Base-by-base conservation (phyloP, 2,113 vertebrate genomes). In the Suncus etruscus region DNA sequence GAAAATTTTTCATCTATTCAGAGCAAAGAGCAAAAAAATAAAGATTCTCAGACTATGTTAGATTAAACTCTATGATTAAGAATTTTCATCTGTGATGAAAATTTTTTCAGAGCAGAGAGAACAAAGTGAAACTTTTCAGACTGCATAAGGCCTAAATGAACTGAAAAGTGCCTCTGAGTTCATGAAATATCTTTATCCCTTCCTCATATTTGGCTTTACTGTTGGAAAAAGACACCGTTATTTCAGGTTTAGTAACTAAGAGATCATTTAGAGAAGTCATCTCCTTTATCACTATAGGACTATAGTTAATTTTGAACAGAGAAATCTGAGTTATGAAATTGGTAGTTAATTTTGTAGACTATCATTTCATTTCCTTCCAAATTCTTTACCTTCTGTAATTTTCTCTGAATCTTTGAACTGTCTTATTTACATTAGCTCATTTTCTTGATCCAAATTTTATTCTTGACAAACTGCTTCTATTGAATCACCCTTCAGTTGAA, bases 401-500 rank as follows among this genome's bases (percentile, higher is more conserved):
- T 79, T 20, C 7, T 45, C 4, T 51, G 14, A n/a, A 79, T 48
- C 22, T 50, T 86, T 74, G 74, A 48, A 73, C 58, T 77, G 51
- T 91, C 29, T 31, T 73, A 81, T 63, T 83, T 82, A 47, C 8
- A 74, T 14, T 73, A n/a, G 18, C 31, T 58, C 8, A 66, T 66
- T 66, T 66, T 66, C 27, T 66, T 66, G 29, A 70, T 74, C 9
- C 61, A 87, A 74, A 73, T 50, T 89, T 48, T 58, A 32, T 65
- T 91, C 22, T 93, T 90, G 39, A 54, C 61, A 61, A 12, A 24
- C 27, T 83, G 80, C 11, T 92, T 88, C 69, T 68, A 25, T 83
- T 31, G 31, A 86, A 31, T 14, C 25, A 48, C 48, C 58, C 80
- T 80, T 51, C 69, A 85, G 50, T 22, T 74, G 72, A 78, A 79